Evolutionary conservation across 2,888 invertebrate species (phyloP), one percentile per base, ranked within the genome.

Genomic region (Andrena camellia): DNA sequence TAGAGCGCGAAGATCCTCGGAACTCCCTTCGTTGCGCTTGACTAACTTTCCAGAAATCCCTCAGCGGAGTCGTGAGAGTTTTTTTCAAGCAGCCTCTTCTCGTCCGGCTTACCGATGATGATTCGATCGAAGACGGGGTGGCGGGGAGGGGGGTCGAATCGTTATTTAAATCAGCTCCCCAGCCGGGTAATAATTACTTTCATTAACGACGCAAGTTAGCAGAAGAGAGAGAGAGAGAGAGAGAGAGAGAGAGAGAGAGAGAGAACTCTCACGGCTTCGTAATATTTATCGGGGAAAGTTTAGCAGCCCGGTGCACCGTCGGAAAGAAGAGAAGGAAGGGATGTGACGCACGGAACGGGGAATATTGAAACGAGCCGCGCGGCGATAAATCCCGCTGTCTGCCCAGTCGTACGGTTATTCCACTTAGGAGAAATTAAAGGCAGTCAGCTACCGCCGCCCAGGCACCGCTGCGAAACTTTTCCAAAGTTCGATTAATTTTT

Each of bases 201-300:
- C 84, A 87, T 84, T 83, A 81, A 87, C 77, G 87, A 8, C 62
- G 26, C 23, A 82, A 86, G 72, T 87, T 86, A 20, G 52, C 17
- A 7, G 63, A 8, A 10, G 33, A 62, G 52, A 63, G 8, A 20
- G 13, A 8, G 54, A 26, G 33, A 63, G 66, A 48, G 26, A 59
- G 66, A 67, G 57, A 62, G 59, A 8, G 54, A 26, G 33, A 63
- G 66, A 48, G 26, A 59, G 66, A 67, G 57, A 62, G 59, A 33
- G 23, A 8, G 23, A 31, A 57, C 73, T 81, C 73, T 52, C 64
- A 48, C 59, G 66, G 31, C 33, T 29, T 8, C 48, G 70, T 50
- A 64, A 86, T 87, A 87, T 87, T 87, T 87, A 87, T 87, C 31
- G 74, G 52, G 6, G 35, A 86, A 87, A 87, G 81, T 87, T 86